Conservation (phyloP, 2,797 vertebrate species). For the Lithobates pipiens region DNA sequence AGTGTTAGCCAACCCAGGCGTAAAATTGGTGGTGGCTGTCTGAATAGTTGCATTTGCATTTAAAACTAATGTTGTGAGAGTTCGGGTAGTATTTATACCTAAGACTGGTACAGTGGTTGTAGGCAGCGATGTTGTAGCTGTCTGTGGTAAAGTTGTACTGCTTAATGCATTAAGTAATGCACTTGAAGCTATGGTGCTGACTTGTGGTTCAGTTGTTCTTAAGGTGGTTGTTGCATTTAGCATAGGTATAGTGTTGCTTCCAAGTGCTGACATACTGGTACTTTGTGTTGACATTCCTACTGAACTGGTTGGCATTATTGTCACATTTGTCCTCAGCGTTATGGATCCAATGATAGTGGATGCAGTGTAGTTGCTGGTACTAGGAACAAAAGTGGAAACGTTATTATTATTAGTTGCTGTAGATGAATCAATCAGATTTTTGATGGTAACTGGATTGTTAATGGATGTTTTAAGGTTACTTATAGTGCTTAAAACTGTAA, state of each 20-base stretch:
- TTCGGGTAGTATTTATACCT: neutral
- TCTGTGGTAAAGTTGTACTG: neutral
- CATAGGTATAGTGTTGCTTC: neutral
- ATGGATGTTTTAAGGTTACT: too few species aligned
- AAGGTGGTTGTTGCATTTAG: neutral
- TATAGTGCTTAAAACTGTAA: too few species aligned
- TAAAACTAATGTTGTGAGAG: neutral
- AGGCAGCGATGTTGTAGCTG: neutral
- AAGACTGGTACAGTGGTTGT: neutral
- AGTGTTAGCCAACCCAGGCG: neutral
- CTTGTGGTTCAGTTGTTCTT: neutral
- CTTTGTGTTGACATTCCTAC: neutral
- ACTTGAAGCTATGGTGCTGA: neutral
- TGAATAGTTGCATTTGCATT: neutral
- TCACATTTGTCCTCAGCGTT: too few species aligned
- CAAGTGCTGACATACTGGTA: neutral
- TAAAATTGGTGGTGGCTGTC: neutral
- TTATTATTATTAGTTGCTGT: too few species aligned
- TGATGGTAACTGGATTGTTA: too few species aligned
- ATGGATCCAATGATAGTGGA: too few species aligned
- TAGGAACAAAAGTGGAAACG: too few species aligned
- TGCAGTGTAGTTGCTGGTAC: too few species aligned
- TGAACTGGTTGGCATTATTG: neutral
- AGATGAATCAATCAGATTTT: too few species aligned
- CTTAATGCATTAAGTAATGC: neutral